Evolutionary conservation across 2,113 vertebrate genomes (phyloP), one percentile per base, ranked within the genome.

Genomic region (Syrmaticus mikado): DNA sequence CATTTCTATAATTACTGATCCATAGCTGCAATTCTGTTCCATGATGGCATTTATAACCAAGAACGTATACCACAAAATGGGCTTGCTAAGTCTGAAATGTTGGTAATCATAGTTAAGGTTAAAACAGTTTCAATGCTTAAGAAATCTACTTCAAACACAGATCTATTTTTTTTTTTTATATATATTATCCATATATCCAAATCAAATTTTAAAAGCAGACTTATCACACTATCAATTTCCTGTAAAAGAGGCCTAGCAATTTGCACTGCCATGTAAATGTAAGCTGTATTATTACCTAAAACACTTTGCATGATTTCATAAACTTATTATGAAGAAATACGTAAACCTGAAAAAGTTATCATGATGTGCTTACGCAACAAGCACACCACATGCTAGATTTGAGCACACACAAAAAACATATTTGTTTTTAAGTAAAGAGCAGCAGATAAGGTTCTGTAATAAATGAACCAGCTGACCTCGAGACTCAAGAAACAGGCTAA

Each of bases 301-400:
- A 84, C 3, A 57, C 0, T 3, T 53, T 65, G 70, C 34, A 80
- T 19, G 1, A 7, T 24, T 13, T 60, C 22, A 4, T 30, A 46
- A 60, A n/a, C 5, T 8, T 67, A 48, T 16, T 58, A 52, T 50
- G 34, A 50, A 48, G 19, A 7, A 72, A 52, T 5, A 61, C 0
- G 3, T 27, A 20, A 57, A 19, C 15, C 27, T 22, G 19, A 19
- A 22, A 11, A 36, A 76, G 12, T 32, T 5, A 5, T 9, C 7
- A 27, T 2, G 6, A 12, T 16, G 8, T 4, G 34, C 4, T 19
- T 32, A 8, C 0, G 13, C 4, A 24, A 52, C 45, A 50, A 41
- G 48, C 24, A 10, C 1, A 27, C 3, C 45, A 66, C 24, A 45
- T 0, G 24, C 11, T 8, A 17, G 24, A 12, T 2, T 2, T 0